Percentiles rank a stretch among this genome's conserved stretches.
These are phyloP conservation scores for Eubasilissa regina DNA, from an alignment of 1,140 invertebrate species.

Conservation along the genomic window DNA sequence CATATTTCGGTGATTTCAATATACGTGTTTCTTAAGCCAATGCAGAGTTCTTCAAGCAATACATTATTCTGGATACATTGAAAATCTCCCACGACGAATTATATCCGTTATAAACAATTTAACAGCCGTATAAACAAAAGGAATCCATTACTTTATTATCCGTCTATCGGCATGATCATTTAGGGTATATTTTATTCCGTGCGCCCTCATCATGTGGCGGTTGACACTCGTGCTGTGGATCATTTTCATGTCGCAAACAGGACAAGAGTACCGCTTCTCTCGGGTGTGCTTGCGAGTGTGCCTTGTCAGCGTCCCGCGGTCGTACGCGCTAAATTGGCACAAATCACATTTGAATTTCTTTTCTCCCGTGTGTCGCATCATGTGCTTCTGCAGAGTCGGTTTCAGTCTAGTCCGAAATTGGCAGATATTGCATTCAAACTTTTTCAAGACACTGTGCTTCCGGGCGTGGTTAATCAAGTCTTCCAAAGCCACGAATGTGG, in stretches of 20 bases:
- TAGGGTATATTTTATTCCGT: slow-evolving; percentile 67
- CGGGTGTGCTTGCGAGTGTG: slow-evolving; percentile 32
- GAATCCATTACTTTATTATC: slow-evolving; percentile 36
- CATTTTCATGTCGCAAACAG: slow-evolving; percentile 65
- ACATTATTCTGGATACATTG: too few species aligned
- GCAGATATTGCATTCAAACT: slow-evolving; percentile 71
- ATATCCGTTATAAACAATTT: too few species aligned
- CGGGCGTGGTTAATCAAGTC: slow-evolving; percentile 66
- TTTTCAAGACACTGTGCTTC: slow-evolving; percentile 72
- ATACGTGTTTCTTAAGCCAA: too few species aligned
- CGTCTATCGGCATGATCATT: slow-evolving; percentile 60
- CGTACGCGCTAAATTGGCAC: slow-evolving; percentile 11
- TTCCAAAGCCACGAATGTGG: slow-evolving; percentile 67
- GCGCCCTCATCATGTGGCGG: slow-evolving; percentile 67
- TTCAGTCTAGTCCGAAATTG: slow-evolving; percentile 70
- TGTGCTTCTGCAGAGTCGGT: slow-evolving; percentile 63
- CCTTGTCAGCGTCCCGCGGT: neutral
- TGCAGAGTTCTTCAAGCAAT: too few species aligned
- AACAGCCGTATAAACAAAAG: too few species aligned
- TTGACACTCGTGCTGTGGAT: slow-evolving; percentile 68
- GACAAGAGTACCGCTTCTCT: slow-evolving; percentile 35
- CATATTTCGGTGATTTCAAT: too few species aligned
- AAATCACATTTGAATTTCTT: slow-evolving; percentile 31
- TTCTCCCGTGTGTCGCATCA: slow-evolving; percentile 15
- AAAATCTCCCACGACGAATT: too few species aligned